phyloP scores from a whole-genome alignment of 2,888 invertebrate species.

The Xanthostigma xanthostigma region DNA sequence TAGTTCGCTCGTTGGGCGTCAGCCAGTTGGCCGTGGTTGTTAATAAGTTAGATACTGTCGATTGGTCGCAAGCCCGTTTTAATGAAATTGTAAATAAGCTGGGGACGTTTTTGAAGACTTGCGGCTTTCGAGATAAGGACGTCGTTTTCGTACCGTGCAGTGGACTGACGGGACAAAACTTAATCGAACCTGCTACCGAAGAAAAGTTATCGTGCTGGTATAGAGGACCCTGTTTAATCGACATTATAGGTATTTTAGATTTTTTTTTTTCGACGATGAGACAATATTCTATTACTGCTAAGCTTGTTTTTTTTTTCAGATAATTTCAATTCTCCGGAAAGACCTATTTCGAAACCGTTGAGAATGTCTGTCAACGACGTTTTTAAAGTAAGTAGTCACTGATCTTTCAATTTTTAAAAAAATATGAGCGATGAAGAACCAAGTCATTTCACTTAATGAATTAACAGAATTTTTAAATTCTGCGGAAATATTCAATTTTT shows the following conservation, averaged over 20 bases:
- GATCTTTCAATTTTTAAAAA: too few species aligned
- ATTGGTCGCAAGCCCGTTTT: constrained; percentile 85
- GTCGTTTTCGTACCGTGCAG: constrained; percentile 88
- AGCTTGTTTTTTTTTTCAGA: constrained; percentile 32
- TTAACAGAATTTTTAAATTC: too few species aligned
- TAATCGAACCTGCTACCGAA: constrained; percentile 51
- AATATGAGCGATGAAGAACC: too few species aligned
- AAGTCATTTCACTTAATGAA: too few species aligned
- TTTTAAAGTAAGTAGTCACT: constrained; percentile 75
- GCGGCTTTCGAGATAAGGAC: constrained; percentile 77
- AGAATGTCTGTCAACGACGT: constrained; percentile 89
- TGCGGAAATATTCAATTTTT: too few species aligned
- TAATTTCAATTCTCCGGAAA: constrained; percentile 70
- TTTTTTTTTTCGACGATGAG: not conserved
- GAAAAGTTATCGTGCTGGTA: constrained; percentile 58
- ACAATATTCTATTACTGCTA: too few species aligned
- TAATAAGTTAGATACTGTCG: constrained; percentile 93
- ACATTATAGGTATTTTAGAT: constrained; percentile 54
- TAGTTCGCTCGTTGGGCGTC: constrained; percentile 82
- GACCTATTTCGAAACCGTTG: constrained; percentile 77
- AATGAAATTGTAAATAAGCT: constrained; percentile 76
- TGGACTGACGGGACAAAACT: constrained; percentile 90
- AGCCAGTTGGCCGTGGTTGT: constrained; percentile 87
- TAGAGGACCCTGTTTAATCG: constrained; percentile 66
- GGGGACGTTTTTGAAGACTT: constrained; percentile 71